Evolutionary conservation across 2,113 vertebrate genomes (phyloP).

Genomic region (Okapia johnstoni): DNA sequence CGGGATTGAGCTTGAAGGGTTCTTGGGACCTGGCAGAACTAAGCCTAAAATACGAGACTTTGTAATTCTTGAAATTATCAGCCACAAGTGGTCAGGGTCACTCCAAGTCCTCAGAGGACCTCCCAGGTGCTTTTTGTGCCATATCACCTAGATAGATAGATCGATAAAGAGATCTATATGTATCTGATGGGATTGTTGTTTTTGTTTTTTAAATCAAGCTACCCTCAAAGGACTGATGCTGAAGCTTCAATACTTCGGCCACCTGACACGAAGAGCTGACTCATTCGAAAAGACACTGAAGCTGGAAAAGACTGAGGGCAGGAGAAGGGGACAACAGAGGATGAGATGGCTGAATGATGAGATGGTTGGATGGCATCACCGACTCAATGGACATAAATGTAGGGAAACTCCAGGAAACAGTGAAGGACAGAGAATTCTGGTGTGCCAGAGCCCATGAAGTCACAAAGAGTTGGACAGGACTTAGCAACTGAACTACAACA

Average conservation of each 20-base stretch:
- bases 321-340: neutral
- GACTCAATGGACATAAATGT: neutral
- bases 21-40: neutral
- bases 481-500: neutral
- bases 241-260: neutral
- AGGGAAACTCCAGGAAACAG: neutral
- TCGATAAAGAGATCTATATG: too few relatives aligned
- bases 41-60: neutral
- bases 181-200: neutral
- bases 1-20: neutral
- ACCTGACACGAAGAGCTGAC: neutral
- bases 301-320: neutral
- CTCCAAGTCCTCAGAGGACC: neutral
- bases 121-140: neutral
- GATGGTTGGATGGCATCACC: neutral
- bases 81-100: neutral
- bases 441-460: neutral
- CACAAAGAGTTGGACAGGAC: neutral
- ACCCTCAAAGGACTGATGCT: neutral
- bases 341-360: neutral
- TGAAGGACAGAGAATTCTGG: neutral
- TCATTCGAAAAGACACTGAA: neutral
- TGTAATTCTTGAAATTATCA: neutral
- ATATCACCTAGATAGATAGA: neutral
- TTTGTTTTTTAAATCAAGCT: neutral